Evolutionary conservation across 2,888 invertebrate genomes (phyloP).

Genomic region (Neelides folsomi): DNA sequence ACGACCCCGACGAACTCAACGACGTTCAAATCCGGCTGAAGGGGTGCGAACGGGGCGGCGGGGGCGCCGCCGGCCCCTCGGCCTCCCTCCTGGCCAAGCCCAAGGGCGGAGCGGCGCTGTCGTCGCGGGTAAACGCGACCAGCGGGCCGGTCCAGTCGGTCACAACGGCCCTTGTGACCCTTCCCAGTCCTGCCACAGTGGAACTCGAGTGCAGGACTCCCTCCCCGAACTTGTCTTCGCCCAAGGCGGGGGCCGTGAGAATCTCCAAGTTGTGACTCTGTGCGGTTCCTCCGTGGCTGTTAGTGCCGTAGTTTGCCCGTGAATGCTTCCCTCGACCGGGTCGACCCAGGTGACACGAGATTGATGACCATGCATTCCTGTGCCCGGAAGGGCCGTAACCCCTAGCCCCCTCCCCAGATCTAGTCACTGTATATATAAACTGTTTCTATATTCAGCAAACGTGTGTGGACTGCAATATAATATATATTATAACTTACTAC

Average conservation of each 20-base stretch:
- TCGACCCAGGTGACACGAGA: too few relatives aligned
- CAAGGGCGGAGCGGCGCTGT: too few relatives aligned
- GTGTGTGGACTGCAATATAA: too few relatives aligned
- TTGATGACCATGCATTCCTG: too few relatives aligned
- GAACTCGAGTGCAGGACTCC: conserved; percentile 32
- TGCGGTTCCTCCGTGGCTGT: too few relatives aligned
- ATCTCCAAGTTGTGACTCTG: conserved; percentile 32
- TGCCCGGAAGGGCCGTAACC: too few relatives aligned
- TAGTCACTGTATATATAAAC: too few relatives aligned
- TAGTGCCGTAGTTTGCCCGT: too few relatives aligned
- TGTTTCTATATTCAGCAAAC: too few relatives aligned
- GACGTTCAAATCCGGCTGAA: conserved; percentile 39
- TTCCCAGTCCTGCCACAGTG: conserved; percentile 32
- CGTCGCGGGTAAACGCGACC: conserved; percentile 28
- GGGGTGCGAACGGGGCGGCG: conserved; percentile 23
- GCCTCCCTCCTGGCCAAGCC: conserved; percentile 6
- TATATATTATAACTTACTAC: too few relatives aligned
- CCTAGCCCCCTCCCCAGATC: too few relatives aligned
- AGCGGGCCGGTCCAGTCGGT: conserved; percentile 31
- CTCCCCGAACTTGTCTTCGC: conserved; percentile 18
- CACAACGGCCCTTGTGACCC: conserved; percentile 31
- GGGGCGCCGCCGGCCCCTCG: conserved; percentile 2
- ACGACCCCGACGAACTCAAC: conserved; percentile 38
- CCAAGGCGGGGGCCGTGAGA: conserved; percentile 20
- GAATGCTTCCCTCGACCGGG: too few relatives aligned